Evolutionary conservation across 2,888 invertebrate species (phyloP).

Genomic region (Crocallis elinguaria): DNA sequence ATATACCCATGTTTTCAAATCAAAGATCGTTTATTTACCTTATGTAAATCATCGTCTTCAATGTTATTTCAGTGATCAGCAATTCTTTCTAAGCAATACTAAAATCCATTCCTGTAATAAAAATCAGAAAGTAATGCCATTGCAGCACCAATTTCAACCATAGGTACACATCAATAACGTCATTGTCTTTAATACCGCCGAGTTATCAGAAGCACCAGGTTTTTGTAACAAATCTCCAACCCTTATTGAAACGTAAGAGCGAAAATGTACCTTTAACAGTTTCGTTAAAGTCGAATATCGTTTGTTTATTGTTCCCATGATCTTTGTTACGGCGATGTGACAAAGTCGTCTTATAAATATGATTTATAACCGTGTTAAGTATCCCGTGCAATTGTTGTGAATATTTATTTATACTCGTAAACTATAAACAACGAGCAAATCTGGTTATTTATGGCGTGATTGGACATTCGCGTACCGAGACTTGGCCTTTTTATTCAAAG

Average conservation of each 20-base stretch:
- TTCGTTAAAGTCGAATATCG: conserved; percentile 60
- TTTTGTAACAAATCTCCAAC: conserved; percentile 46
- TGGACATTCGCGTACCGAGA: conserved; percentile 69
- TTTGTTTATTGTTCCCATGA: conserved; percentile 42
- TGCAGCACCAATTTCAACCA: not conserved
- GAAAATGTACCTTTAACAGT: conserved; percentile 47
- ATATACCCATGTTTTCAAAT: no score
- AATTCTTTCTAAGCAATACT: no score
- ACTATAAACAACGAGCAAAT: conserved; percentile 83
- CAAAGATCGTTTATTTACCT: no score
- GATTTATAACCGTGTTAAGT: conserved; percentile 82
- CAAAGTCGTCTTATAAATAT: conserved; percentile 82
- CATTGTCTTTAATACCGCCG: conserved; percentile 53
- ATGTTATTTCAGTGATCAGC: no score
- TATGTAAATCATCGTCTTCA: no score
- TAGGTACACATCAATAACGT: conserved; percentile 28
- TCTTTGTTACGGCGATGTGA: conserved; percentile 75
- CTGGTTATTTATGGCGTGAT: conserved; percentile 82
- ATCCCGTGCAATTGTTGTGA: conserved; percentile 81
- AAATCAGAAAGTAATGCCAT: not conserved
- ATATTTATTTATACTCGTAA: conserved; percentile 82
- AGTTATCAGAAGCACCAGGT: conserved; percentile 52
- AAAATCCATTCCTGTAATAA: no score
- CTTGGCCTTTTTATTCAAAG: conserved; percentile 30
- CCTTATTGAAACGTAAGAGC: conserved; percentile 44